Evolutionary conservation across 2,113 vertebrate genomes (phyloP), one percentile per base, ranked within the genome.

Genomic region (Tychaedon coryphoeus): DNA sequence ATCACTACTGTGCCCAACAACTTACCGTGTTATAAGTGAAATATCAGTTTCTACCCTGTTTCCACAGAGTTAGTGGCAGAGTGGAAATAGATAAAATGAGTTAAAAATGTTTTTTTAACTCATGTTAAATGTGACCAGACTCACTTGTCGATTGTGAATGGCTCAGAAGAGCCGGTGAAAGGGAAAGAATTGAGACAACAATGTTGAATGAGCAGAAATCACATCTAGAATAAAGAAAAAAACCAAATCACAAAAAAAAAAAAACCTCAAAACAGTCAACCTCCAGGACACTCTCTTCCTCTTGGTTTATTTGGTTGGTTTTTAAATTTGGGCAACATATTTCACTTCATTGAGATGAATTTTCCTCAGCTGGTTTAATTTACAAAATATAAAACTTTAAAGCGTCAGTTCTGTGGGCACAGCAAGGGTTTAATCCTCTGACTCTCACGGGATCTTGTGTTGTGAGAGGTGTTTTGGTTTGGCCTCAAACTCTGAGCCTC

Each of bases 381-480:
- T 95, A n/a, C 38, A 73, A 91, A 82, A 76, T 47, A 69, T 8
- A 73, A 79, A 94, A 72, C 23, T 91, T 84, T 61, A 87, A 87
- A 87, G 36, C 85, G 20, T 22, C n/a, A 48, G 11, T 81, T 22
- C 29, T 61, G 20, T 61, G 25, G 57, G 33, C 53, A 73, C 38
- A 73, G 14, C 24, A 87, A 73, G 66, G 19, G 33, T 69, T 16
- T 84, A 72, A 72, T 66, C 42, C 67, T 61, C 10, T 17, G 6
- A 1, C 5, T 82, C 12, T 25, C 36, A 25, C 0, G 1, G 45
- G 45, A 69, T 69, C 24, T 48, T 50, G 6, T 0, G 0, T 28
- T 64, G 29, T 23, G 31, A 86, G 72, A 61, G 14, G 29, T 62
- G 8, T 36, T 71, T 86, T 84, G 51, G 51, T 70, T 19, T 74